Base-by-base conservation (phyloP, 2,888 invertebrate species). In the Lamellibrachia columna region DNA sequence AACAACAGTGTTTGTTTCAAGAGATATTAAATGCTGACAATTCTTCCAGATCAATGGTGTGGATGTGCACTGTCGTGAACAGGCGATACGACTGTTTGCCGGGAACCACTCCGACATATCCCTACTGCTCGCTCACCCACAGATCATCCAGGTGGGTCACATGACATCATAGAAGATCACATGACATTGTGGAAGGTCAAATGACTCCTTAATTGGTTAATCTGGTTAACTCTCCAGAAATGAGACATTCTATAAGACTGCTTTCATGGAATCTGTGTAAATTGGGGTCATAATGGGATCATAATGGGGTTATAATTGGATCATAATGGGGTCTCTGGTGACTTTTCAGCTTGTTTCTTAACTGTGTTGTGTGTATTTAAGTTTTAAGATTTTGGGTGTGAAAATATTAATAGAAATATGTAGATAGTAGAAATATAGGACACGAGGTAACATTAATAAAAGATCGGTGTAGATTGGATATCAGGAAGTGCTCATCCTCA, bases 11-110 rank as follows among this genome's bases (percentile, higher is more conserved):
- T 40, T 40, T 40, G 40, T 40, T 40, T 40, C 40, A 40, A 40
- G 40, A 40, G 0, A 40, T 40, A n/a, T 75, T 75, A 15, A 22
- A 15, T 90, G 52, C 90, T 60, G 55, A 90, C 40, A 90, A 22
- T 55, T 93, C 93, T 92, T 93, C 91, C 60, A 97, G 96, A 96
- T 97, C 90, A 97, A 97, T 94, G 96, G 96, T 9, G 95, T 96
- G 40, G 96, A 96, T 94, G 96, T 96, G 2, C 96, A 96, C 93
- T 96, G 96, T 92, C 94, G 96, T 92, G 96, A 96, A 91, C 96
- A 97, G 94, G 96, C 96, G 75, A 96, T 97, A 90, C 94, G 95
- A 53, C 94, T 96, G 92, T 97, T 97, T 93, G 95, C 96, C 7
- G 95, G 95, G 92, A 95, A 95, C 93, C 94, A 95, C 7, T 94